Evolutionary conservation across 2,797 vertebrate genomes (phyloP), one percentile per base, ranked within the genome.

Genomic region (Rhabdomys pumilio): DNA sequence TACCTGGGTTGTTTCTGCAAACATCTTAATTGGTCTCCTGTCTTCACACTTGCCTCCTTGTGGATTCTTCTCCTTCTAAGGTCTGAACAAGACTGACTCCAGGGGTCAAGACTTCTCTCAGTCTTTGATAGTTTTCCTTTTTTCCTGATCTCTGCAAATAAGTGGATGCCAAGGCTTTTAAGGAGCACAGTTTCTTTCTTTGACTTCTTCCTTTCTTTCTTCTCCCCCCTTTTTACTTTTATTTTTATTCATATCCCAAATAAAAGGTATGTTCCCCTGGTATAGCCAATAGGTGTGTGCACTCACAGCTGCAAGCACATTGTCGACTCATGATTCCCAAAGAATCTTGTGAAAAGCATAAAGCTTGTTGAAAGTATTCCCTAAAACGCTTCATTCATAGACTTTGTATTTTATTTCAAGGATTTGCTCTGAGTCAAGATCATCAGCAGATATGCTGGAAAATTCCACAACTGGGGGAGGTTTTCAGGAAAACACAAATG

Each of bases 341-440:
- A 38, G 20, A 50, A 6, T 0, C 82, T 63, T 55, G 20, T 2
- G 14, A 11, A 57, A 83, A 79, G 44, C 34, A 24, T 53, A 82
- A 63, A 44, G 26, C 26, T 80, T 47, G n/a, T 87, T 91, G 44
- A 69, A 94, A 86, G 41, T 59, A 44, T 11, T 72, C n/a, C 63
- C 38, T 76, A 50, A 85, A 81, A 65, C 31, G 44, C 8, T 10
- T 86, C 17, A 13, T 0, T 63, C 38, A 63, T 22, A 29, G 44
- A 47, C 44, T 92, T 87, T n/a, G 9, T 29, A 26, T 73, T 94
- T 85, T 83, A 80, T 87, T 63, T 83, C 92, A 90, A 93, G 29
- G 76, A 75, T 47, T 87, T 79, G 8, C 67, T 91, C 14, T 44
- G 38, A 79, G 15, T 44, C 63, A 73, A 81, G 26, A 20, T 55